Base-by-base conservation (phyloP, 2,113 vertebrate genomes). In the Sebastes schlegelii region DNA sequence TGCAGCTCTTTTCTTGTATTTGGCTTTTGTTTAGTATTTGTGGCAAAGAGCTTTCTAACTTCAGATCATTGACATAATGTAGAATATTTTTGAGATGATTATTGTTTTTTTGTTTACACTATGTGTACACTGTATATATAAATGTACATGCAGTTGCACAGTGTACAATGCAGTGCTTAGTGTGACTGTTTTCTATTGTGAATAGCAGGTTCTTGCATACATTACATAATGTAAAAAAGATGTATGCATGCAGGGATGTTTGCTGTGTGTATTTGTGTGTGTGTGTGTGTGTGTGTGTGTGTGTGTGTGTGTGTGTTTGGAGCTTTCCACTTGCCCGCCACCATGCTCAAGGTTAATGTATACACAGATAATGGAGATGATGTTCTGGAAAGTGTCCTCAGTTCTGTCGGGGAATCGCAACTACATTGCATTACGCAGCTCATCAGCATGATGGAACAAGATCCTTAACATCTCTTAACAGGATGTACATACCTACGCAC, bases 301-400 rank as follows among this genome's bases (percentile, higher is more conserved):
- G 52, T 46, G 57, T 54, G 66, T 54, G 46, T 54, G 67, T 72
- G 8, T 42, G 63, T 78, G 77, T 52, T 14, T 16, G 4, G 16
- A 75, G 67, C 48, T 71, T 66, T 89, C 63, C 52, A 43, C 79
- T 80, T 73, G 61, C 69, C 83, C 17, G 52, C 55, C 79, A 46
- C 62, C 13, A 19, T 57, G 54, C 67, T 86, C 93, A 94, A 94
- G 92, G 94, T 94, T 93, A 95, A 92, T 94, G 85, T 92, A 94
- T 89, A 92, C 85, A 83, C 82, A 74, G 90, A 92, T 95, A 93
- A 93, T 90, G 84, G 90, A 91, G 88, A 92, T 91, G 88, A 93
- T 91, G 87, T 86, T 85, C 79, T 88, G 86, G 77, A 88, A 91
- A 92, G 80, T 62, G 74, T 86, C 84, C 84, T 82, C 82, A 57